Evolutionary conservation across 2,888 invertebrate genomes (phyloP).

Genomic region (Caenorhabditis plicata): DNA sequence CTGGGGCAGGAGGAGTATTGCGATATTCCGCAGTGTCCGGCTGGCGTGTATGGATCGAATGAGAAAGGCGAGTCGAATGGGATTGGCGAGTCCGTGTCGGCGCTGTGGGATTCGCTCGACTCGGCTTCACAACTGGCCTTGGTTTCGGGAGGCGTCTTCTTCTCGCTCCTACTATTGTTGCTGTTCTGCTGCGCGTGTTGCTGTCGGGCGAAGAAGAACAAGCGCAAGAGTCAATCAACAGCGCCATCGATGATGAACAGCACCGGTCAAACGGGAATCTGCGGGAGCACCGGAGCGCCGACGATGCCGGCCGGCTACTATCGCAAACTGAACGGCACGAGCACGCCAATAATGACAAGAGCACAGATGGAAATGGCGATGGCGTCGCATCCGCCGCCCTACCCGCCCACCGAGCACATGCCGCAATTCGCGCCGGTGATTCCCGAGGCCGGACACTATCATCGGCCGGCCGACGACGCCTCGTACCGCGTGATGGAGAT

Average conservation of each 20-base stretch:
- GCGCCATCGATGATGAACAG: slow-evolving; percentile 4
- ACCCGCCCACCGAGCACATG: slow-evolving; percentile 67
- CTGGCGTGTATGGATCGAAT: slow-evolving; percentile 38
- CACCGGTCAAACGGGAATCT: slow-evolving; percentile 1
- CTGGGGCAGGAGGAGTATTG: slow-evolving; percentile 78
- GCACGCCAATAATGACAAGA: slow-evolving; percentile 49
- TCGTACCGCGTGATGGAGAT: slow-evolving; percentile 58
- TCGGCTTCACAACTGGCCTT: slow-evolving; percentile 52
- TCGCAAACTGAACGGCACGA: slow-evolving; percentile 80
- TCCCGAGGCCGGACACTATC: too few species aligned
- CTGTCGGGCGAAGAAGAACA: slow-evolving; percentile 53
- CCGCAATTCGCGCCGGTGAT: slow-evolving; percentile 10
- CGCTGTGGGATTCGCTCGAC: slow-evolving; percentile 55
- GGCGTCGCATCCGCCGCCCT: slow-evolving; percentile 74
- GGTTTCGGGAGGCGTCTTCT: slow-evolving; percentile 49
- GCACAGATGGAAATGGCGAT: slow-evolving; percentile 62
- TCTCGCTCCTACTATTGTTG: slow-evolving; percentile 51
- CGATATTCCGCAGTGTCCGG: slow-evolving; percentile 71
- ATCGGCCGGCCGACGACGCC: slow-evolving; percentile 71
- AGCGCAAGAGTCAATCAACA: slow-evolving; percentile 16
- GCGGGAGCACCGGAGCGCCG: slow-evolving; percentile 29
- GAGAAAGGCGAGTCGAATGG: neutral
- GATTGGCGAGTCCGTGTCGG: slow-evolving; percentile 28
- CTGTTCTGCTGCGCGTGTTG: slow-evolving; percentile 60
- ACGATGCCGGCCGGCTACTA: slow-evolving; percentile 60